Evolutionary conservation across 2,797 vertebrate species (phyloP).

Genomic region (Acestrorhynchus altus): DNA sequence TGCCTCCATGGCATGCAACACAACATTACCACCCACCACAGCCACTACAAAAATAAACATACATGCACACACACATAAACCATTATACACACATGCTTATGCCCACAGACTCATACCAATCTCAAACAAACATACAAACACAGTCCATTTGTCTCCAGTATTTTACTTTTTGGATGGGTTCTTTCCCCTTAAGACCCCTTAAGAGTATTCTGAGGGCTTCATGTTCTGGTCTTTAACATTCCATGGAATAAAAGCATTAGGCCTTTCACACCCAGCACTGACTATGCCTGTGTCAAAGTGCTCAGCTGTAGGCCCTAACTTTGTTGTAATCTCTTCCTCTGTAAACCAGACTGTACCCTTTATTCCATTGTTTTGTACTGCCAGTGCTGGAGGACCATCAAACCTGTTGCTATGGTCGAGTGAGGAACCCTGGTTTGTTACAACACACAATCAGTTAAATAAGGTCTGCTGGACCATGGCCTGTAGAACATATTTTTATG

Average conservation of each 20-base stretch:
- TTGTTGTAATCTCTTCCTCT: background rate
- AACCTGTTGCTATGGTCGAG: no score
- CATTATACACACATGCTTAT: background rate
- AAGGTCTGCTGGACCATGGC: no score
- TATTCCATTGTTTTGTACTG: background rate
- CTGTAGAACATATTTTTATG: no score
- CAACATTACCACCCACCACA: conserved; percentile 11
- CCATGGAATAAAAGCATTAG: background rate
- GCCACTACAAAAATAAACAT: background rate
- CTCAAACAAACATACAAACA: conserved; percentile 14
- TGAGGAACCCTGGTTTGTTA: no score
- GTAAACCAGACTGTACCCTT: background rate
- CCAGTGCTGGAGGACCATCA: no score
- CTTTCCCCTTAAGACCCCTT: background rate
- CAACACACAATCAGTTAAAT: no score
- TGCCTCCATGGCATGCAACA: background rate
- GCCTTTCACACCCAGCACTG: background rate
- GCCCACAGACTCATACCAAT: background rate
- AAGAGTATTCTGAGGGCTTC: background rate
- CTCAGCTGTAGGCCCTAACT: background rate
- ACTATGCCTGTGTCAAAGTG: background rate
- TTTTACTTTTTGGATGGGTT: background rate
- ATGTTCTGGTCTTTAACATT: background rate
- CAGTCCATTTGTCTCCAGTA: background rate
- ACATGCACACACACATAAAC: conserved; percentile 16